Evolutionary conservation across 1,140 invertebrate genomes (phyloP).

Genomic region (Dreissena rostriformis): DNA sequence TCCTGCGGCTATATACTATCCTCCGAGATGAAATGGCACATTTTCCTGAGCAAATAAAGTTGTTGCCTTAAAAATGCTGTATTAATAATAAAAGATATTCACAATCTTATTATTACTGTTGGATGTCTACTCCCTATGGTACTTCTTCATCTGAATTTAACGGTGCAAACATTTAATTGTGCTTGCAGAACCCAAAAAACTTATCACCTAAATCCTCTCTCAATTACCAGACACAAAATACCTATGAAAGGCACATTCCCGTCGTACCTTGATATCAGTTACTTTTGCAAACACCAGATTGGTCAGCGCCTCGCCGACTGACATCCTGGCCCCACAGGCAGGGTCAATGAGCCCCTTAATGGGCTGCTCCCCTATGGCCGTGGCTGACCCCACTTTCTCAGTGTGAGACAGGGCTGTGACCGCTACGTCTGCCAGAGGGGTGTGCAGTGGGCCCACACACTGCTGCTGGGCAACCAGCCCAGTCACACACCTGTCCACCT

Average conservation of each 20-base stretch:
- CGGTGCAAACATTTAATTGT: neutral
- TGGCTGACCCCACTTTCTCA: constrained; percentile 89
- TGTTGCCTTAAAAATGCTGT: too few species aligned
- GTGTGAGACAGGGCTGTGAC: constrained; percentile 91
- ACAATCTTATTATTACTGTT: too few species aligned
- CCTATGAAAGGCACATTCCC: too few species aligned
- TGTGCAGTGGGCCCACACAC: constrained; percentile 97
- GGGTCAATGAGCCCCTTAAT: constrained; percentile 94
- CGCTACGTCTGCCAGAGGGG: constrained; percentile 96
- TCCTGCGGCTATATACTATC: too few species aligned
- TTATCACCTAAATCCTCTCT: neutral
- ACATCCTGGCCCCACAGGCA: constrained; percentile 93
- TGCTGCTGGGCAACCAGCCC: constrained; percentile 98
- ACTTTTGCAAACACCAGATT: constrained; percentile 98
- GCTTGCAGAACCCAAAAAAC: neutral
- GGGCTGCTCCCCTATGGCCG: constrained; percentile 97
- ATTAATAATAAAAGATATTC: too few species aligned
- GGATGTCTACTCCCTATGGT: too few species aligned
- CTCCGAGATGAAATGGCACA: too few species aligned
- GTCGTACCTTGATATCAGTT: constrained; percentile 86
- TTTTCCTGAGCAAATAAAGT: too few species aligned
- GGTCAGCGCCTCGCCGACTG: constrained; percentile 96
- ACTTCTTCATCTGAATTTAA: too few species aligned
- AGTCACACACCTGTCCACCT: constrained; percentile 96
- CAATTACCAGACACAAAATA: too few species aligned